Evolutionary conservation across 2,888 invertebrate species (phyloP), one percentile per base, ranked within the genome.

Genomic region (Odontocolon sp.): DNA sequence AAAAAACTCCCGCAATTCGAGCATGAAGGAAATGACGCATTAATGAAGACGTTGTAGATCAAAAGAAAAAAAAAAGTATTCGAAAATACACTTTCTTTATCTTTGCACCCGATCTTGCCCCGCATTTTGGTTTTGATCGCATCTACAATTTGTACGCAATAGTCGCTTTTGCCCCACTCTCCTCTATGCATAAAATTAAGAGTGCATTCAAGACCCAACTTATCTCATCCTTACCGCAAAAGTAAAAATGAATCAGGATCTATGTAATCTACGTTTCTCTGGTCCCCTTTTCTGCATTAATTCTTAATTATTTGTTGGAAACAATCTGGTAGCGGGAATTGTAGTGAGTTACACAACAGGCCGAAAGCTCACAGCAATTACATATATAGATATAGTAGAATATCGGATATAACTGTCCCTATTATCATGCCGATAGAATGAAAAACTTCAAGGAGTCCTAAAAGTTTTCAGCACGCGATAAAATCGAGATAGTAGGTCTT

Each of bases 361-460:
- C 11, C 6, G 11, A 14, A 45, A 31, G 42, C n/a, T 57, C 14
- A 31, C 31, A 11, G 3, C 9, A 8, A 31, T 6, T 45, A 4
- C 16, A n/a, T 45, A 45, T 3, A 23, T 2, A 11, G 18, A 33
- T 45, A 21, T 9, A 47, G 31, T 4, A 31, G 26, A 21, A 6
- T 33, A 16, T 23, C 9, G 16, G n/a, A 14, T 31, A 38, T 36
- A 54, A 40, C n/a, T 33, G 42, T 26, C 23, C 38, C 36, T 64
- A 26, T 64, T 64, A 33, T 57, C 45, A 47, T n/a, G 23, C 14
- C 28, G 45, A 56, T 36, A 57, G 21, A 68, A 56, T 57, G 56
- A 23, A 23, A 47, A 56, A 57, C 56, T 68, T 33, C 56, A 68
- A 68, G 67, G 33, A 36, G 36, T n/a, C n/a, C 67, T 11, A 36